Percentiles rank a stretch among this genome's conserved stretches.
phyloP scores from a whole-genome alignment of 1,140 invertebrate genomes.

The Berghia stephanieae region DNA sequence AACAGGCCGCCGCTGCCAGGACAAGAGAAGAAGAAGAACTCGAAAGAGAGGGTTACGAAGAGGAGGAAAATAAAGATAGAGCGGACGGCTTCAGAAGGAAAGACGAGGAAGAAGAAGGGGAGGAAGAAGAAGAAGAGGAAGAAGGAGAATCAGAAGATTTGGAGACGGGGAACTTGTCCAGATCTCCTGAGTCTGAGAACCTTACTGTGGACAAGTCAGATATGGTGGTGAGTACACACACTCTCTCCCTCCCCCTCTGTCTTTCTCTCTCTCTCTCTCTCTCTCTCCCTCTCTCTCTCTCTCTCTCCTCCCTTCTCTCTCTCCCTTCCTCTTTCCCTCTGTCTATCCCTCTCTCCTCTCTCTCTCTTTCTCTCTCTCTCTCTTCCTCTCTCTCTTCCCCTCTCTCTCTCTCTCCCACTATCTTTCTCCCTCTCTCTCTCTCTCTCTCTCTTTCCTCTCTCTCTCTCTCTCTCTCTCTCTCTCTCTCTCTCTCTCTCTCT shows the following conservation, averaged over 20 bases:
- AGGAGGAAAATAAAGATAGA: neutral
- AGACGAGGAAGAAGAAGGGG: neutral
- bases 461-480: neutral
- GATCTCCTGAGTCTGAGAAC: neutral
- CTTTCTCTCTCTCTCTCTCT: conserved; percentile 1
- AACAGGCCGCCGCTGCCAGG: neutral
- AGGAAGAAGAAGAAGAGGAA: neutral
- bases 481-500: conserved; percentile 11
- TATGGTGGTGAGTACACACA: conserved; percentile 23
- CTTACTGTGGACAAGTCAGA: conserved; percentile 23
- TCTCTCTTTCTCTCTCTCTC: neutral
- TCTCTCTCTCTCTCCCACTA: neutral
- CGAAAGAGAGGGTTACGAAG: neutral
- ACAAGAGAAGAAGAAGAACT: neutral
- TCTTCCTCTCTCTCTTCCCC: neutral
- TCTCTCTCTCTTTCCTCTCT: neutral
- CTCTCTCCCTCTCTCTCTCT: conserved; percentile 7
- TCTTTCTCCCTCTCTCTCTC: neutral
- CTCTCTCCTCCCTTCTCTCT: neutral
- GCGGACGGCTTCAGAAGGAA: neutral
- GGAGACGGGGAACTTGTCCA: neutral
- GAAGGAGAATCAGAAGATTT: neutral
- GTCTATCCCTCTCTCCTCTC: neutral
- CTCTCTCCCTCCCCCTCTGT: neutral
- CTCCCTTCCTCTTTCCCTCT: neutral